phyloP scores from a whole-genome alignment of 2,888 invertebrate genomes.

The Rapana venosa region DNA sequence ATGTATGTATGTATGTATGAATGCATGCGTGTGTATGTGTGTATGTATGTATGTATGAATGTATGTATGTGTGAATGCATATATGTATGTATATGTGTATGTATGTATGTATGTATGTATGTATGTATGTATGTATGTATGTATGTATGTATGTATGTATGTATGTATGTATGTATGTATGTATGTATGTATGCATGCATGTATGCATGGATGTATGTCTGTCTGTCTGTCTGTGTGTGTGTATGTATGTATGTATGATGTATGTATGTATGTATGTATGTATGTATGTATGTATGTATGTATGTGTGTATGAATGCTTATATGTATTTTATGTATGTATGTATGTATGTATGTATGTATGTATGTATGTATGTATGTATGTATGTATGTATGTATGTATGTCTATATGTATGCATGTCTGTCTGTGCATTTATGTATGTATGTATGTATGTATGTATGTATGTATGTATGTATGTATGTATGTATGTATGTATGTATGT shows the following conservation, averaged over 20 bases:
- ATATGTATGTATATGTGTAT: background rate
- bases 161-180: no score
- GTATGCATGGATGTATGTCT: no score
- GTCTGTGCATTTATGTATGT: background rate
- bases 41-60: background rate
- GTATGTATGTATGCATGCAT: no score
- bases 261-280: no score
- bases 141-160: background rate
- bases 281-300: background rate
- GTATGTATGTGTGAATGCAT: background rate
- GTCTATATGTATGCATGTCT: background rate
- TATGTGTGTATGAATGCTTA: background rate
- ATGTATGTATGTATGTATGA: background rate
- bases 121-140: background rate
- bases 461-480: background rate
- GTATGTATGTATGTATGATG: no score
- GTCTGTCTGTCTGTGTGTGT: no score
- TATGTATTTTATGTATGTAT: background rate
- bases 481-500: background rate
- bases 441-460: background rate
- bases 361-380: background rate
- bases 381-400: background rate
- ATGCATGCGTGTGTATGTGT: background rate
- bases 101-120: background rate
- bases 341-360: background rate